phyloP scores from a whole-genome alignment of 2,113 vertebrate genomes.

The Psammodynastes pulverulentus region DNA sequence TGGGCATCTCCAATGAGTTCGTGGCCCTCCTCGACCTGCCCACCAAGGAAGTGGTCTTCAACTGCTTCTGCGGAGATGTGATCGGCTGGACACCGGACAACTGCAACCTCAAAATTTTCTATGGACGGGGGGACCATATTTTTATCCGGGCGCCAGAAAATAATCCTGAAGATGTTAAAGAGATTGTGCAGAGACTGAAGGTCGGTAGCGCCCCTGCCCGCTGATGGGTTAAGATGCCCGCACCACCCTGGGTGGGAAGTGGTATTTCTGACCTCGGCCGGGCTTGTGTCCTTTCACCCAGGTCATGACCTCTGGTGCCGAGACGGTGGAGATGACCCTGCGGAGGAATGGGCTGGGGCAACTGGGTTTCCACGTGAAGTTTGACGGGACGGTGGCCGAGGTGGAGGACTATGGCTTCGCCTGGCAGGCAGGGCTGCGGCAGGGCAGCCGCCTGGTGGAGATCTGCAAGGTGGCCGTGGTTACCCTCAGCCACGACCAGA shows the following conservation, averaged over 20 bases:
- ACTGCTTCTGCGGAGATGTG: constrained; percentile 89
- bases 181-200: constrained; percentile 90
- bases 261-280: neutral
- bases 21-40: constrained; percentile 78
- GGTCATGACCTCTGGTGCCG: constrained; percentile 85
- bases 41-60: constrained; percentile 90
- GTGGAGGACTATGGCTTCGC: constrained; percentile 96
- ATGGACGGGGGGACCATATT: constrained; percentile 87
- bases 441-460: constrained; percentile 90
- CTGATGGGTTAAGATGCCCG: neutral
- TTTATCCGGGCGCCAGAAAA: constrained; percentile 75
- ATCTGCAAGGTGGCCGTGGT: constrained; percentile 94
- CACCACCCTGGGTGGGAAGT: neutral
- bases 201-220: constrained; percentile 59
- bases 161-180: constrained; percentile 80
- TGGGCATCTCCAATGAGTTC: constrained; percentile 84
- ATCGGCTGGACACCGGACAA: constrained; percentile 90
- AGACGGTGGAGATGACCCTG: constrained; percentile 91
- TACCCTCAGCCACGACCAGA: constrained; percentile 89
- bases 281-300: constrained; percentile 33
- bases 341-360: constrained; percentile 90
- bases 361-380: constrained; percentile 91
- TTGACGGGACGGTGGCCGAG: constrained; percentile 89
- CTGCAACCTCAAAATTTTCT: constrained; percentile 81
- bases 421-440: constrained; percentile 91